phyloP scores from a whole-genome alignment of 2,113 vertebrate genomes.

The Leucosticte australis region DNA sequence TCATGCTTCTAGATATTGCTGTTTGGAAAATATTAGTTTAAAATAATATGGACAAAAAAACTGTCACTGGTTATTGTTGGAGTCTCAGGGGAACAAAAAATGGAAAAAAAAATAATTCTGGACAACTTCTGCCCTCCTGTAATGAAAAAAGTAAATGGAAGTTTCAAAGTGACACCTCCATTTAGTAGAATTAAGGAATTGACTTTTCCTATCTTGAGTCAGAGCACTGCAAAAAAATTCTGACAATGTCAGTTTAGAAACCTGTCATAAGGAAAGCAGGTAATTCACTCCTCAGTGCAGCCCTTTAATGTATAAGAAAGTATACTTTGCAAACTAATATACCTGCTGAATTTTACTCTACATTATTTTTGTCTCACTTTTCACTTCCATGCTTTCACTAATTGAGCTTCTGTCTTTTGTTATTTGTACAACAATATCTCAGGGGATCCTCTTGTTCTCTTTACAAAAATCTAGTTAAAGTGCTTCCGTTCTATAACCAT shows the following conservation, averaged over 20 bases:
- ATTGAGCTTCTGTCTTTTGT: neutral
- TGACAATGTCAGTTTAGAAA: slow-evolving; percentile 39
- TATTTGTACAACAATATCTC: slow-evolving; percentile 15
- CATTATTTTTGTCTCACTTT: neutral
- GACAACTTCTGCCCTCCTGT: neutral
- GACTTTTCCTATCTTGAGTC: neutral
- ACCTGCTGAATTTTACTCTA: neutral
- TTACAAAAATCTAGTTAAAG: slow-evolving; percentile 11
- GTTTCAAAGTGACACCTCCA: slow-evolving; percentile 28
- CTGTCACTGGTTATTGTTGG: neutral
- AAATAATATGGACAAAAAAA: neutral
- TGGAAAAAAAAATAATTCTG: neutral
- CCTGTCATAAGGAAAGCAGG: neutral
- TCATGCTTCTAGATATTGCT: neutral
- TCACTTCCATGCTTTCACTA: neutral
- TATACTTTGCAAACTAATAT: neutral
- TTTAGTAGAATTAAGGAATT: slow-evolving; percentile 47
- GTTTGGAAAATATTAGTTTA: neutral
- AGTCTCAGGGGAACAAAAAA: neutral
- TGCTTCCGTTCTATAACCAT: neutral
- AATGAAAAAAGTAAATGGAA: slow-evolving; percentile 46
- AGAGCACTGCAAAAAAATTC: slow-evolving; percentile 26
- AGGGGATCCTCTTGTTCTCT: neutral
- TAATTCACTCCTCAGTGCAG: neutral
- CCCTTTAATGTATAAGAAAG: neutral